Evolutionary conservation across 2,888 invertebrate species (phyloP).

Genomic region (Lamellibrachia columna): DNA sequence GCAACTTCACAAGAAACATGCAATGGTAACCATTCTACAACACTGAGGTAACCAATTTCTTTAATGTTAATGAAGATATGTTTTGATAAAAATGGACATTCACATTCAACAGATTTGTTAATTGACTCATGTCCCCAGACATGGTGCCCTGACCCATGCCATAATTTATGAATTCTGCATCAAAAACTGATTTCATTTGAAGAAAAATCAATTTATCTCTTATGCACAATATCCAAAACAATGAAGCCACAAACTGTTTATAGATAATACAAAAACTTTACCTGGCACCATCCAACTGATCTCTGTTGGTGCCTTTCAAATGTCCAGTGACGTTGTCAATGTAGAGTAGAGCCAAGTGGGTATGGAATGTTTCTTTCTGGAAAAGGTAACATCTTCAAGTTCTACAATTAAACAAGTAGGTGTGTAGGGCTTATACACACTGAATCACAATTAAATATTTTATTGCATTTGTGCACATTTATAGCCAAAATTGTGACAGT

Average conservation of each 20-base stretch:
- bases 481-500: not conserved
- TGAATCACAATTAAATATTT: not conserved
- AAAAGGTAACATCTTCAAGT: constrained; percentile 33
- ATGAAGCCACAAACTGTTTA: not conserved
- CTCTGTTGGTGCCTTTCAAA: constrained; percentile 52
- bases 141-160: not conserved
- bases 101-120: not conserved
- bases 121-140: not conserved
- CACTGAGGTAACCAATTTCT: no score
- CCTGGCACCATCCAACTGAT: constrained; percentile 60
- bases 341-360: constrained; percentile 68
- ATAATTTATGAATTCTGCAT: not conserved
- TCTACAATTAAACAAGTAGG: not conserved
- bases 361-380: constrained; percentile 69
- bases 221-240: not conserved
- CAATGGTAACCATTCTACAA: no score
- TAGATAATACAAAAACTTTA: constrained; percentile 37
- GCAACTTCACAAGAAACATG: no score
- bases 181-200: no score
- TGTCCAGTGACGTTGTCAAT: constrained; percentile 65
- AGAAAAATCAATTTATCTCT: not conserved
- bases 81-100: no score
- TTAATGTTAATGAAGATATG: no score
- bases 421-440: not conserved
- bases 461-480: not conserved